Evolutionary conservation across 2,113 vertebrate genomes (phyloP).

Genomic region (Thalassoma bifasciatum): DNA sequence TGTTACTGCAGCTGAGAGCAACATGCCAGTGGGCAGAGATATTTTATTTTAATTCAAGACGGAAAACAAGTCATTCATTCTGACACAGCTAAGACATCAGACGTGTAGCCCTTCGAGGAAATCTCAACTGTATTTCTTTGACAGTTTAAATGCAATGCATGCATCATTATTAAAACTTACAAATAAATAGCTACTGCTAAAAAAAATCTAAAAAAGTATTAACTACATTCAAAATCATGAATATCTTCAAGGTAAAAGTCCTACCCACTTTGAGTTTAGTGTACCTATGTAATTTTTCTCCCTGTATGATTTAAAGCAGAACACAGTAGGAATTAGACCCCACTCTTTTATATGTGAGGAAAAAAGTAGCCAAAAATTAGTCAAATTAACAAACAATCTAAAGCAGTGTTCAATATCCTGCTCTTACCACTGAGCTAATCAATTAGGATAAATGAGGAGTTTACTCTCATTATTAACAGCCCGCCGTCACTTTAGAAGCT

Average conservation of each 20-base stretch:
- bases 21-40: slow-evolving; percentile 56
- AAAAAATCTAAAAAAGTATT: not conserved
- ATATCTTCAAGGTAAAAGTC: not conserved
- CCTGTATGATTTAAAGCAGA: not conserved
- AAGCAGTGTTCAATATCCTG: slow-evolving; percentile 69
- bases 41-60: slow-evolving; percentile 61
- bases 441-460: slow-evolving; percentile 74
- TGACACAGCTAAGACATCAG: slow-evolving; percentile 44
- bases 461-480: slow-evolving; percentile 77
- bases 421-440: slow-evolving; percentile 67
- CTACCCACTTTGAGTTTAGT: not conserved
- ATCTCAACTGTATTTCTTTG: not conserved
- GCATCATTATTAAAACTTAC: not conserved
- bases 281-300: not conserved
- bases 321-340: slow-evolving; percentile 13
- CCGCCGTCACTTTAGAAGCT: slow-evolving; percentile 63
- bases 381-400: slow-evolving; percentile 75
- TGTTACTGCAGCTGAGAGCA: slow-evolving; percentile 75
- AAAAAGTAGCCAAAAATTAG: slow-evolving; percentile 38
- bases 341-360: slow-evolving; percentile 8
- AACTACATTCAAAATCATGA: not conserved
- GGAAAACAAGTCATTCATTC: slow-evolving; percentile 66
- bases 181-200: not conserved
- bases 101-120: not conserved
- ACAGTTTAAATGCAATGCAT: not conserved